phyloP scores from a whole-genome alignment of 2,888 invertebrate species.

The Tenthredo distinguenda region DNA sequence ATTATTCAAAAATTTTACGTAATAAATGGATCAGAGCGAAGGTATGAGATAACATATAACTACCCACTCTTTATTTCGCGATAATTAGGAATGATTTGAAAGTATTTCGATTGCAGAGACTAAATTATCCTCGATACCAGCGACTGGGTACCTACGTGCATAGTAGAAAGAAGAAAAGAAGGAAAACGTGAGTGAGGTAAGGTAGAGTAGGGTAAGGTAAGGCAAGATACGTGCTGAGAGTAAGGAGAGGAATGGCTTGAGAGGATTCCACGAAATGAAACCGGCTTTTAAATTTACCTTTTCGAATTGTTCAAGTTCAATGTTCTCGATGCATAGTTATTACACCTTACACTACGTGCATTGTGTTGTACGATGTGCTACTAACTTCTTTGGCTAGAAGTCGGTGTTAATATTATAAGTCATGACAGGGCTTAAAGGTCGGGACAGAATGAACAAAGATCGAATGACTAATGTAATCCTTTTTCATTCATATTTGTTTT shows the following conservation, averaged over 20 bases:
- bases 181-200: not conserved
- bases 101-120: not conserved
- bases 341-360: not conserved
- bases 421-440: not conserved
- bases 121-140: not conserved
- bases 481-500: not conserved
- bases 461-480: not conserved
- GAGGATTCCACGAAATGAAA: not conserved
- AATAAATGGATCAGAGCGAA: not conserved
- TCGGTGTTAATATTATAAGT: not conserved
- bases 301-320: not conserved
- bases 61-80: not conserved
- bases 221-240: not conserved
- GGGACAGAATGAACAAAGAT: not conserved
- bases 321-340: not conserved
- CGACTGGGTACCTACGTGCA: not conserved
- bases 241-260: not conserved
- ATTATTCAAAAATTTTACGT: not conserved
- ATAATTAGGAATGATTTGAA: slow-evolving; percentile 14
- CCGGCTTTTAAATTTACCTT: not conserved
- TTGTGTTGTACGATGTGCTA: not conserved
- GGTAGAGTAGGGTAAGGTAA: not conserved
- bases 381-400: not conserved
- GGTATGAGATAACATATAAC: not conserved
- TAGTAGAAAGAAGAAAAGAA: not conserved